Conservation (phyloP, 1,140 invertebrate genomes). For the Aphis gossypii region DNA sequence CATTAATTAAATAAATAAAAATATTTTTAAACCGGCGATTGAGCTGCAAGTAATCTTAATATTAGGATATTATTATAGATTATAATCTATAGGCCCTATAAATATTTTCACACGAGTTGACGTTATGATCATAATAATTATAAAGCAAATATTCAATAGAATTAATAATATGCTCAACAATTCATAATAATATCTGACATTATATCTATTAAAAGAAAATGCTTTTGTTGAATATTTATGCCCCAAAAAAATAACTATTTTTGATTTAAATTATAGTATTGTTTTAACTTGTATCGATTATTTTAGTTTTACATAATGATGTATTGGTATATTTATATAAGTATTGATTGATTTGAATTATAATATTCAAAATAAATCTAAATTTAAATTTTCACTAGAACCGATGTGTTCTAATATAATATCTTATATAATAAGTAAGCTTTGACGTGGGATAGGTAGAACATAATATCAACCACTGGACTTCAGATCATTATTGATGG, state of each 20-base stretch:
- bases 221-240: no score
- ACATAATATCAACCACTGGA: neutral
- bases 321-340: neutral
- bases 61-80: no score
- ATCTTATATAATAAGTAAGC: neutral
- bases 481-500: neutral
- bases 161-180: neutral
- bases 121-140: neutral
- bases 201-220: neutral
- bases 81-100: no score
- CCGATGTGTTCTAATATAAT: neutral
- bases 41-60: neutral
- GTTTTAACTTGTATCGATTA: neutral
- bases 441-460: neutral
- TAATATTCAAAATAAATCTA: neutral
- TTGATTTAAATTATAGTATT: neutral
- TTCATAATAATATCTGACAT: neutral
- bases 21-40: neutral
- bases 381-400: neutral
- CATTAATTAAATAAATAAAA: neutral
- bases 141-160: no score
- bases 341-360: neutral
- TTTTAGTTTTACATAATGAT: neutral
- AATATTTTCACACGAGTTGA: neutral
- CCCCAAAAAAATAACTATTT: neutral